Evolutionary conservation across 2,888 invertebrate genomes (phyloP), one percentile per base, ranked within the genome.

Genomic region (Dryocosmus kuriphilus): DNA sequence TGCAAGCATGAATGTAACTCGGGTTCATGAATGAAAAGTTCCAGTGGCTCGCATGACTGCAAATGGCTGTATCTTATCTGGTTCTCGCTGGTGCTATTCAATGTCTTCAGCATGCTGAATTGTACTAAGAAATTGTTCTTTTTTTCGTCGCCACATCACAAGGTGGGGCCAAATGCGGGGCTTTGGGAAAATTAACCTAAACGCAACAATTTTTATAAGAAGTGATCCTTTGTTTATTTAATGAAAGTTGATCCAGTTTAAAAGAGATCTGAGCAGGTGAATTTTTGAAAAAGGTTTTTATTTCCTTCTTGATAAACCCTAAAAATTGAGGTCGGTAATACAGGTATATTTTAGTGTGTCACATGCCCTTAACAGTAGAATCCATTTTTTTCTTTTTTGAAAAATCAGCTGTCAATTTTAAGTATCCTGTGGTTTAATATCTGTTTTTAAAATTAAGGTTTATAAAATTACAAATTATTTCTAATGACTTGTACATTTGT

Each of bases 11-110:
- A 78, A 73, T 67, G 77, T 82, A 81, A 73, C 78, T 81, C 78
- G 82, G 75, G 79, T 85, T 85, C 82, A 85, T 85, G 85, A 86
- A 86, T 86, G 85, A 84, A 85, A 85, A 82, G 79, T 81, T 84
- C 80, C 76, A 79, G 82, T 78, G 79, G 81, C 82, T 85, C 80
- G 82, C 80, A 82, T 82, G 82, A 83, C 60, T 71, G n/a, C 71
- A 71, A 71, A 51, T 71, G 71, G 51, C 71, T 51, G 51, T 30
- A 51, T 30, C 71, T 67, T 63, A 71, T 71, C 71, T 71, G 51
- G 46, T 71, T 51, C 71, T 71, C 51, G 46, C 51, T 51, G 71
- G 19, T 46, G 27, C 30, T 65, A 14, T 41, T 41, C 38, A 65
- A 35, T 35, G 35, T 41, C 65, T 22, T 24, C 38, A 65, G 22